phyloP scores from a whole-genome alignment of 2,888 invertebrate genomes.

The Lysandra bellargus region DNA sequence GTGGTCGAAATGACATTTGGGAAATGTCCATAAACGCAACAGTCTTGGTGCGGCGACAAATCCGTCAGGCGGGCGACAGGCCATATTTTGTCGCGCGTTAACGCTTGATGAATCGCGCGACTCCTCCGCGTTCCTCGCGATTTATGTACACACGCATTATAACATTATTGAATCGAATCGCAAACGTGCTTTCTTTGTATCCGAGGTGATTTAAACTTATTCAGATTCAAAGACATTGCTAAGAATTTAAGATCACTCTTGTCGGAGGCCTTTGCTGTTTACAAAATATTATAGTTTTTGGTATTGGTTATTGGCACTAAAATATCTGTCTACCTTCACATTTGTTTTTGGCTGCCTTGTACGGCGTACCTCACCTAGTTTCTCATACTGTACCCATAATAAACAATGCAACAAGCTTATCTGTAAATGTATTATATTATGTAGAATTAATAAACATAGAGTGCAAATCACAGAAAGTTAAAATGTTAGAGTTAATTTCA shows the following conservation, averaged over 20 bases:
- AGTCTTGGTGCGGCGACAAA: slow-evolving; percentile 70
- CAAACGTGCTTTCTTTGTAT: not conserved
- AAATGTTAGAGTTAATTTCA: not conserved
- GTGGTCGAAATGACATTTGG: not conserved
- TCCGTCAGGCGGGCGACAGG: slow-evolving; percentile 77
- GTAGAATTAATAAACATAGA: not conserved
- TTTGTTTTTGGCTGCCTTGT: no score
- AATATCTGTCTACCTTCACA: no score
- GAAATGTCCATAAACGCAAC: not conserved
- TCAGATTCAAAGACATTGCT: no score
- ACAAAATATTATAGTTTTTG: no score
- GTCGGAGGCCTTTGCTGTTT: no score
- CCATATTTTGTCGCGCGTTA: slow-evolving; percentile 73
- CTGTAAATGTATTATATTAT: no score
- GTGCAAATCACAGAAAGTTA: not conserved
- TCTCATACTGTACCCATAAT: no score
- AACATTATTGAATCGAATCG: not conserved
- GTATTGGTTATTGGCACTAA: no score
- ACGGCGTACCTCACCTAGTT: no score
- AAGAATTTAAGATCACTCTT: no score
- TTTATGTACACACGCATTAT: slow-evolving; percentile 56
- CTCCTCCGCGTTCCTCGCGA: slow-evolving; percentile 72
- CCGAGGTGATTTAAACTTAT: no score
- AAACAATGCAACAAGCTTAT: no score
- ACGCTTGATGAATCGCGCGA: slow-evolving; percentile 74